Percentiles rank a stretch among this genome's conserved stretches.
Evolutionary conservation across 1,140 invertebrate genomes (phyloP).

Genomic region (Trigoniulus corallinus): DNA sequence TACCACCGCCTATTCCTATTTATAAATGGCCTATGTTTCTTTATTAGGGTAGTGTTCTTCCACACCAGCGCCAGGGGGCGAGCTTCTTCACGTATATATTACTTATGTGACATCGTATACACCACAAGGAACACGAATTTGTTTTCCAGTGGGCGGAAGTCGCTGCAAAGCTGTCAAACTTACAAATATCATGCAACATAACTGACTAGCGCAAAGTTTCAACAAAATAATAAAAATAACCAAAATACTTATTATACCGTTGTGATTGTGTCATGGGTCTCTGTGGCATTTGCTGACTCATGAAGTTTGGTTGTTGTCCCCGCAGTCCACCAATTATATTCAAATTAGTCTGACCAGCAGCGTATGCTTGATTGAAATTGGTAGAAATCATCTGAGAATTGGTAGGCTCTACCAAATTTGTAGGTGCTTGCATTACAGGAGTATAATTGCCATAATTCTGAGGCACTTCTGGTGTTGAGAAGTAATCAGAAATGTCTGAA

Average conservation of each 20-base stretch:
- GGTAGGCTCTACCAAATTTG: constrained; percentile 12
- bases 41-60: too few relatives aligned
- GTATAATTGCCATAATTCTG: constrained; percentile 10
- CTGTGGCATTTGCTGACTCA: constrained; percentile 13
- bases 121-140: background rate
- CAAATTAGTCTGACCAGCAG: constrained; percentile 5
- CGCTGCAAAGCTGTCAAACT: background rate
- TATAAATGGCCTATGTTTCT: too few relatives aligned
- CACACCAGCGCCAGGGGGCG: too few relatives aligned
- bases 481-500: constrained; percentile 18
- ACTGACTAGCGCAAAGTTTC: background rate
- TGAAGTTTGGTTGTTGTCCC: constrained; percentile 9
- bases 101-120: background rate
- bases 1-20: too few relatives aligned
- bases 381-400: constrained; percentile 9
- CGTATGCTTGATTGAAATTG: constrained; percentile 12
- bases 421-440: constrained; percentile 14
- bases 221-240: background rate
- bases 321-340: constrained; percentile 12
- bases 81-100: too few relatives aligned
- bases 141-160: background rate
- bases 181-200: background rate
- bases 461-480: background rate
- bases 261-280: background rate
- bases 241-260: background rate